These are phyloP conservation scores for Lasiurus borealis DNA, from an alignment of 2,113 vertebrate genomes.

Conservation along the genomic window DNA sequence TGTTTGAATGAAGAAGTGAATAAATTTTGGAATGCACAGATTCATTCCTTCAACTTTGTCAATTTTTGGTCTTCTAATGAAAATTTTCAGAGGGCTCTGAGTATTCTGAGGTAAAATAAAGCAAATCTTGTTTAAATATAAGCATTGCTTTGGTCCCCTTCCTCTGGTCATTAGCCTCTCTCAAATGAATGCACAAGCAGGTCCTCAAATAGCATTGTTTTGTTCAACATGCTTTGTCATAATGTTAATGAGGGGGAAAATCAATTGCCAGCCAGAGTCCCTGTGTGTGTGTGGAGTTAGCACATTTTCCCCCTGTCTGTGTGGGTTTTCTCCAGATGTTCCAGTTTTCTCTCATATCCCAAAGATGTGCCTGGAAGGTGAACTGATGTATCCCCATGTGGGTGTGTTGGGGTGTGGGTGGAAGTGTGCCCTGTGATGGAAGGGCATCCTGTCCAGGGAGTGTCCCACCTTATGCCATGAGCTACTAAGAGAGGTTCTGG, in stretches of 20 bases:
- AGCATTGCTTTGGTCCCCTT: slow-evolving; percentile 30
- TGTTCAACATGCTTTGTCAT: background rate
- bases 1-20: background rate
- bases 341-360: background rate
- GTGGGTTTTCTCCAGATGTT: too few species aligned
- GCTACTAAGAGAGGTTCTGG: background rate
- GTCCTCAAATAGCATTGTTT: background rate
- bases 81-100: background rate
- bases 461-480: background rate
- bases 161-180: background rate
- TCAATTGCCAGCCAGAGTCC: background rate
- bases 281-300: background rate
- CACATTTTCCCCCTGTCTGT: background rate
- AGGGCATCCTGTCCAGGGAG: background rate
- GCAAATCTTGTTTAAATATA: slow-evolving; percentile 70
- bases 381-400: background rate
- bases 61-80: background rate
- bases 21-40: background rate
- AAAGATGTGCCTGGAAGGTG: background rate
- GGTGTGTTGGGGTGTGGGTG: background rate
- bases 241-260: background rate
- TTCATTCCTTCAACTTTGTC: background rate
- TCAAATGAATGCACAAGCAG: background rate
- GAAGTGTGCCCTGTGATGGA: background rate
- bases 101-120: slow-evolving; percentile 69